These are phyloP conservation scores for Pterobdella sp. DNA, from an alignment of 2,888 invertebrate genomes.

Conservation along the genomic window DNA sequence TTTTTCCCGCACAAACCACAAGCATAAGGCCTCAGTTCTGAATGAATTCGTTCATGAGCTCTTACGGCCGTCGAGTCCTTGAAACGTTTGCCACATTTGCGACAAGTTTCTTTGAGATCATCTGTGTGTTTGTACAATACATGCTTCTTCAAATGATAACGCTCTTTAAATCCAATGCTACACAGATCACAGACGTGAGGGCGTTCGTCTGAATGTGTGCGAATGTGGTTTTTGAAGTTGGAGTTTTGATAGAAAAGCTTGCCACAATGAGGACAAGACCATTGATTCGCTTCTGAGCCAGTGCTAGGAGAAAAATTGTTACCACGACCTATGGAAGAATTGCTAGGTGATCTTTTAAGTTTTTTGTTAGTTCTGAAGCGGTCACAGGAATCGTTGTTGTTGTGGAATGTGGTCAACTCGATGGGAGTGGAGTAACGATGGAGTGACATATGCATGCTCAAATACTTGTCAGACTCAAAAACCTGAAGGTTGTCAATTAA, in stretches of 20 bases:
- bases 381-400: not conserved
- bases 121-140: conserved; percentile 39
- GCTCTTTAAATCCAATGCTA: conserved; percentile 40
- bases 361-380: conserved; percentile 1
- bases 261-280: conserved; percentile 39
- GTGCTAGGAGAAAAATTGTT: not conserved
- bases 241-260: conserved; percentile 40
- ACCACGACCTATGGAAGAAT: not conserved
- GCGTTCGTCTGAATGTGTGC: conserved; percentile 40
- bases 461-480: conserved; percentile 38
- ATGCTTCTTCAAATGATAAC: conserved; percentile 40
- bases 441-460: conserved; percentile 38
- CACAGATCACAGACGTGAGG: conserved; percentile 39
- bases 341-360: conserved; percentile 20
- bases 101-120: conserved; percentile 38
- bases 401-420: not conserved
- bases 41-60: conserved; percentile 40
- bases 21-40: conserved; percentile 38
- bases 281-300: conserved; percentile 13
- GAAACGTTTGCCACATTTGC: conserved; percentile 39
- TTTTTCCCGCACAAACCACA: conserved; percentile 38
- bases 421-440: conserved; percentile 28
- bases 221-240: conserved; percentile 40
- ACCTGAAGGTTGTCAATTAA: conserved; percentile 33
- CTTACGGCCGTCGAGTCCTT: conserved; percentile 40